A percentile compares a stretch with the other conserved stretches of the same genome.
phyloP scores from a whole-genome alignment of 2,113 vertebrate species.

The Pterocles gutturalis region DNA sequence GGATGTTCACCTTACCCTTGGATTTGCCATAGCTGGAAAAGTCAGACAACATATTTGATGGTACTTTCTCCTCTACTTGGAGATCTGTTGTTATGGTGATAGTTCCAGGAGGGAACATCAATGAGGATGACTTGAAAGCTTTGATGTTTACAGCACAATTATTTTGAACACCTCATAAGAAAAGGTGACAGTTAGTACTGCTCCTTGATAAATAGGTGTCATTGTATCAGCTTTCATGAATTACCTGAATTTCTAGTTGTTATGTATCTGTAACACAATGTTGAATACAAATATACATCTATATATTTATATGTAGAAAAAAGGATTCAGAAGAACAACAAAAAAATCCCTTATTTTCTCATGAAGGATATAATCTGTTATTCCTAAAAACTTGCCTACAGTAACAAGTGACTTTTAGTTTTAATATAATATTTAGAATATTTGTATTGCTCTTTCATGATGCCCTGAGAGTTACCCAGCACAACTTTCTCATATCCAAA shows the following conservation, averaged over 20 bases:
- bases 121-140: conserved; percentile 34
- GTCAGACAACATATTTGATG: background rate
- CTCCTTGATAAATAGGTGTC: background rate
- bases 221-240: background rate
- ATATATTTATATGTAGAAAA: background rate
- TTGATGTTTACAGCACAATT: conserved; percentile 26
- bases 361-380: background rate
- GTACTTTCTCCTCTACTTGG: background rate
- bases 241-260: background rate
- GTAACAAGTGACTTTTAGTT: background rate
- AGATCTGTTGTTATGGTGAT: conserved; percentile 39
- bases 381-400: background rate
- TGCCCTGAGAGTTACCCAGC: background rate
- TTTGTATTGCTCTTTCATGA: background rate
- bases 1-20: background rate
- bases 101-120: conserved; percentile 7
- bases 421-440: background rate
- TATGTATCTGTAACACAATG: background rate
- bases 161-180: conserved; percentile 14
- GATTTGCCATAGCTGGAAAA: background rate
- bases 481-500: background rate
- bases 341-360: accelerated
- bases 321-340: background rate
- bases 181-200: background rate
- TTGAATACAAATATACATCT: background rate